Percentiles rank a stretch among this genome's conserved stretches.
phyloP scores from a whole-genome alignment of 2,113 vertebrate species.

The Neofelis nebulosa region DNA sequence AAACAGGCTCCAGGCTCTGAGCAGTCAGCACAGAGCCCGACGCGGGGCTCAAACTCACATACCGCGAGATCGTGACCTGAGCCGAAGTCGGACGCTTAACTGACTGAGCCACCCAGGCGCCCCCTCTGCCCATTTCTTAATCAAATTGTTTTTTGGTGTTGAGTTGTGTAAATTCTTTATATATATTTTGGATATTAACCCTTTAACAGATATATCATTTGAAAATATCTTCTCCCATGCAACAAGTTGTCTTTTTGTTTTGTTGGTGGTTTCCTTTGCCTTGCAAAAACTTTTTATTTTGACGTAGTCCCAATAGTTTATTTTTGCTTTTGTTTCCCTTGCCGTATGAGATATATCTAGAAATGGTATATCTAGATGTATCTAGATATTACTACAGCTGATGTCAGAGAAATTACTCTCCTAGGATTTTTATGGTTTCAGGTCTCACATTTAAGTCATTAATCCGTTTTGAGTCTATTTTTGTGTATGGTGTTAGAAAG shows the following conservation, averaged over 20 bases:
- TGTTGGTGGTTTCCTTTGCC: background rate
- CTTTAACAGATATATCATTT: background rate
- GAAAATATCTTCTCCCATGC: background rate
- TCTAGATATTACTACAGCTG: background rate
- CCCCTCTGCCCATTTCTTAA: background rate
- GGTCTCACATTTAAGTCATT: background rate
- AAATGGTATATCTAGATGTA: background rate
- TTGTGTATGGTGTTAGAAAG: background rate
- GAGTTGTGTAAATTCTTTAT: background rate
- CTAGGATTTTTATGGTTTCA: background rate
- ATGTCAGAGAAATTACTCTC: background rate
- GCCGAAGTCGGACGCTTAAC: too few species aligned
- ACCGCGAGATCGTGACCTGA: too few species aligned
- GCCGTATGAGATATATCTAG: background rate
- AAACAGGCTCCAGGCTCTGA: too few species aligned
- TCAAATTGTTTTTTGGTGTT: background rate
- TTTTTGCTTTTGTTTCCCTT: background rate
- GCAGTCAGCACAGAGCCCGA: too few species aligned
- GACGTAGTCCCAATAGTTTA: background rate
- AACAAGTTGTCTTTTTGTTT: background rate
- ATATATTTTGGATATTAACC: background rate
- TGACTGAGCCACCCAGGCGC: too few species aligned
- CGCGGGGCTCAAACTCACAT: too few species aligned
- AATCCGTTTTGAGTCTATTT: background rate
- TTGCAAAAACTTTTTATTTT: background rate